Percentiles rank a stretch among this genome's conserved stretches.
These are phyloP conservation scores for Polydrusus tereticollis DNA, from an alignment of 2,888 invertebrate species.

Conservation along the genomic window DNA sequence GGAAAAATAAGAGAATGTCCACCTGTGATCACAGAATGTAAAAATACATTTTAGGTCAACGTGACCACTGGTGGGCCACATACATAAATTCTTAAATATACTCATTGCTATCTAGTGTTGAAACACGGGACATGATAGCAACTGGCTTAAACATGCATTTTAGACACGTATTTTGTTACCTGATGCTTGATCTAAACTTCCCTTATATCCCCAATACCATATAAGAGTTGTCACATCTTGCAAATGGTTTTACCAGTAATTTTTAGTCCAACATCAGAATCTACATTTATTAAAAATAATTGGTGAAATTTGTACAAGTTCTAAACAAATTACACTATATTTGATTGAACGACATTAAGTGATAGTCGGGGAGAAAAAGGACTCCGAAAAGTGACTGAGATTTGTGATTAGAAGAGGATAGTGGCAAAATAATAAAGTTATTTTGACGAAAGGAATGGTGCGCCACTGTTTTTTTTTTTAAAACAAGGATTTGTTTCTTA, in stretches of 20 bases:
- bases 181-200: slow-evolving; percentile 38
- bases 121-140: neutral
- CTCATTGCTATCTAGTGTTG: slow-evolving; percentile 36
- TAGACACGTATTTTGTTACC: slow-evolving; percentile 41
- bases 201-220: slow-evolving; percentile 10
- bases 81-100: slow-evolving; percentile 41
- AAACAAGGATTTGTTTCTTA: no score
- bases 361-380: slow-evolving; percentile 36
- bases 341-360: slow-evolving; percentile 34
- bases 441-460: no score
- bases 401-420: slow-evolving; percentile 23
- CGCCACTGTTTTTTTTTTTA: no score
- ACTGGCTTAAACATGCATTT: slow-evolving; percentile 19
- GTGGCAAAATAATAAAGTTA: slow-evolving; percentile 13
- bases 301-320: slow-evolving; percentile 32
- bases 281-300: slow-evolving; percentile 37
- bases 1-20: no score
- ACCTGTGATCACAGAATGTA: no score
- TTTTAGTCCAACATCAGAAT: slow-evolving; percentile 45
- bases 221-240: slow-evolving; percentile 13
- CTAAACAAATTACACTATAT: slow-evolving; percentile 13
- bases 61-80: no score
- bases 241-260: slow-evolving; percentile 17
- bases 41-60: no score
- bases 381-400: slow-evolving; percentile 47